These are phyloP conservation scores for Sorex maritimensis DNA, from an alignment of 2,797 vertebrate genomes.

Conservation along the genomic window DNA sequence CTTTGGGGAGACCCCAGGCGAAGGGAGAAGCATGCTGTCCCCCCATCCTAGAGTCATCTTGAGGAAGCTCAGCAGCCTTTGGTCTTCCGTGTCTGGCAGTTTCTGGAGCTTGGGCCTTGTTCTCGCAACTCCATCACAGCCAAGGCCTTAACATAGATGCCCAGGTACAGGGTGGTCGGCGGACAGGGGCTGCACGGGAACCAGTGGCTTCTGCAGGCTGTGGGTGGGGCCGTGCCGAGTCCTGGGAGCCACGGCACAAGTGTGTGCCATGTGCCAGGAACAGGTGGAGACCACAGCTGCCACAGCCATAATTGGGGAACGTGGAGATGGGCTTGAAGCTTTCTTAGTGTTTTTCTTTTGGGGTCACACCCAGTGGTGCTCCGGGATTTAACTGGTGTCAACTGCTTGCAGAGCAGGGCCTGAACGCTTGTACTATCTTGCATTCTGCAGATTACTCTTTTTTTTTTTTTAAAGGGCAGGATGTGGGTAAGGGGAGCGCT, in stretches of 20 bases:
- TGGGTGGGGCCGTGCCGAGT: neutral
- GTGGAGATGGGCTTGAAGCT: neutral
- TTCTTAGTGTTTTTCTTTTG: neutral
- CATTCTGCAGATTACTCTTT: too few species aligned
- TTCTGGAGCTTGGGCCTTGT: neutral
- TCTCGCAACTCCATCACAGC: slow-evolving; percentile 6
- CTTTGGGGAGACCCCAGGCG: neutral
- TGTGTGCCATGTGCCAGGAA: neutral
- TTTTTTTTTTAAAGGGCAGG: too few species aligned
- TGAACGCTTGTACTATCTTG: too few species aligned
- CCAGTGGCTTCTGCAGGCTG: neutral
- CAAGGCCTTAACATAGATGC: slow-evolving; percentile 1
- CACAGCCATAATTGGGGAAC: neutral
- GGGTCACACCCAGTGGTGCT: too few species aligned
- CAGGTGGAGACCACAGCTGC: neutral
- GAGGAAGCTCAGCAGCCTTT: neutral
- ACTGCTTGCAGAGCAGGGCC: too few species aligned
- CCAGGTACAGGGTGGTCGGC: neutral
- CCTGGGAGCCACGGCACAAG: neutral
- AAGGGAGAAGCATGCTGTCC: neutral
- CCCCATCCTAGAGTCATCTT: neutral
- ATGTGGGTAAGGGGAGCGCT: too few species aligned
- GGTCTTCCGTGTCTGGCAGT: neutral
- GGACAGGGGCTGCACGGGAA: neutral
- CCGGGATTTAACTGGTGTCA: too few species aligned